Conservation (phyloP, 2,113 vertebrate species). For the Circaetus gallicus region DNA sequence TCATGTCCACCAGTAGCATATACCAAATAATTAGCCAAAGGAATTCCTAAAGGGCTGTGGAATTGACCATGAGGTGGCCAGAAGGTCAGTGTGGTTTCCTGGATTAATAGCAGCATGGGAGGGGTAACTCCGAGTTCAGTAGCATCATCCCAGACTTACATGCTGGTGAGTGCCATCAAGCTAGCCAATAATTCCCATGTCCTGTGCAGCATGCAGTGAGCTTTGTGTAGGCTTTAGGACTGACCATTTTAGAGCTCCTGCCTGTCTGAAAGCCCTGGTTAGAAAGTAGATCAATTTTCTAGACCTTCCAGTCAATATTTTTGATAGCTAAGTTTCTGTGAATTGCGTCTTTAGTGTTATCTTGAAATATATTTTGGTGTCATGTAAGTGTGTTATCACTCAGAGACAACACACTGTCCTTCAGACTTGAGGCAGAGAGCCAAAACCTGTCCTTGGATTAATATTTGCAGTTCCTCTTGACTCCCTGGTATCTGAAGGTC, state of each 20-base stretch:
- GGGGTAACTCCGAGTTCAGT: background rate
- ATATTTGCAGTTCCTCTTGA: constrained; percentile 23
- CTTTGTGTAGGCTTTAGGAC: background rate
- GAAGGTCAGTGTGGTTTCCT: background rate
- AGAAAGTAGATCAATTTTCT: background rate
- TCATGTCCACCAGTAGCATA: background rate
- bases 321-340: background rate
- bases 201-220: background rate
- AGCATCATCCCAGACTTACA: background rate
- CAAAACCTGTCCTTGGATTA: constrained; percentile 44
- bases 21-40: background rate
- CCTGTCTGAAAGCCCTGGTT: background rate
- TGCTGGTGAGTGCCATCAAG: background rate
- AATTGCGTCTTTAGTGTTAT: background rate
- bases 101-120: background rate
- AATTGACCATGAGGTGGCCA: background rate
- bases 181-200: background rate
- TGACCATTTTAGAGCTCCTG: background rate
- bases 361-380: constrained; percentile 31
- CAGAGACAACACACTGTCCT: constrained; percentile 27
- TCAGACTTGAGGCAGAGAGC: constrained; percentile 32
- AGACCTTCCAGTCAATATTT: background rate
- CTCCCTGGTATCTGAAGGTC: constrained; percentile 49
- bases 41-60: background rate
- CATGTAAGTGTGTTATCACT: constrained; percentile 22